Percentiles rank a stretch among this genome's conserved stretches.
These are phyloP conservation scores for Budorcas taxicolor DNA, from an alignment of 2,113 vertebrate species.

Conservation along the genomic window DNA sequence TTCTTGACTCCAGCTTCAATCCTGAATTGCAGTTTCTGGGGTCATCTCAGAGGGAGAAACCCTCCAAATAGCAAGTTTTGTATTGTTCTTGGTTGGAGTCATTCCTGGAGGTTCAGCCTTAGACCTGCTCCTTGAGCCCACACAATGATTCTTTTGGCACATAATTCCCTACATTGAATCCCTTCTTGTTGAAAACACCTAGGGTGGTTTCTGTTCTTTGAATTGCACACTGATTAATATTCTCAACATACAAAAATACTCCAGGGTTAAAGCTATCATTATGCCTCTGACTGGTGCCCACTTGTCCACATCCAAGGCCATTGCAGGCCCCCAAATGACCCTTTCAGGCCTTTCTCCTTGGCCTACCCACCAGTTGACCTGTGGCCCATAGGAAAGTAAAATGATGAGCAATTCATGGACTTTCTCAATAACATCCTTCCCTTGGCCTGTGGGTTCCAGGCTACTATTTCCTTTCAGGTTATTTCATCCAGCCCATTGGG, in stretches of 20 bases:
- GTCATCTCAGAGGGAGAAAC: background rate
- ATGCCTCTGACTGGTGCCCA: background rate
- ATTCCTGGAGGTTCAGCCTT: background rate
- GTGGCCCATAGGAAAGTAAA: background rate
- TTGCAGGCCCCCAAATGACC: no score
- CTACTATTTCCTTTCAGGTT: slow-evolving; percentile 14
- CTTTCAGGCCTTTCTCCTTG: background rate
- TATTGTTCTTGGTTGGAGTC: background rate
- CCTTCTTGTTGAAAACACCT: background rate
- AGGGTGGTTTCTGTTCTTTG: background rate
- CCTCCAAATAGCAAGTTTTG: background rate
- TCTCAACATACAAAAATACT: background rate
- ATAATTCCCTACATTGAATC: background rate
- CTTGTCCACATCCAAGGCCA: background rate
- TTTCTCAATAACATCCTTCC: background rate
- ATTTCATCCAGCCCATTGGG: background rate
- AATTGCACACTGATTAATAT: background rate
- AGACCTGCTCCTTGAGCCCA: background rate
- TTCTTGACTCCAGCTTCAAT: background rate
- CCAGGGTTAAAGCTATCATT: background rate
- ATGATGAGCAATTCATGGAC: background rate
- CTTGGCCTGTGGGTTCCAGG: background rate
- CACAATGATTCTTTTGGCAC: background rate
- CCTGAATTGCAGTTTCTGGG: background rate
- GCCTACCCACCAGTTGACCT: background rate